Base-by-base conservation (phyloP, 2,113 vertebrate species). In the Myrmophylax atrothorax region DNA sequence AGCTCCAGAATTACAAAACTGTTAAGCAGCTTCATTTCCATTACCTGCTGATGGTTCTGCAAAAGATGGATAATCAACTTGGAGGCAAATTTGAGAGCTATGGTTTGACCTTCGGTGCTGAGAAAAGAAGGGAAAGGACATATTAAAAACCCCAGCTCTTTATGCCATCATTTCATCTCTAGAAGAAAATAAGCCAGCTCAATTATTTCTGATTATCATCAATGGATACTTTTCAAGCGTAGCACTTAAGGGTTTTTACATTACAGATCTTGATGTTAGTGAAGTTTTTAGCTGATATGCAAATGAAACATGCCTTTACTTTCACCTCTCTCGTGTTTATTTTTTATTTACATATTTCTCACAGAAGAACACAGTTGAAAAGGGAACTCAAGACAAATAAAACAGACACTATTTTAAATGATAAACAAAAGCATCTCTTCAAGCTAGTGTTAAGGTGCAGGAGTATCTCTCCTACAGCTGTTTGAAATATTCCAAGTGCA, bases 101-200 rank as follows among this genome's bases (percentile, higher is more conserved):
- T 96, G 76, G 98, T 98, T 96, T 98, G 98, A 82, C 99, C 96
- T 97, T 99, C 99, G 97, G 98, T 96, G 89, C 99, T 99, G 95
- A 95, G 98, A 97, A 97, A 97, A 93, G 31, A 96, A 96, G 31
- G 23, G 20, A 85, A 89, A 84, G 24, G 47, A 91, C 20, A 26
- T 24, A 66, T 85, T 4, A 85, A 59, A 92, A 67, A 58, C 28
- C 17, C 10, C 46, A 84, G 66, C 44, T 78, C 73, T 44, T 95
- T 92, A 64, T 91, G 58, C 33, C 22, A 56, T 42, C 8, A 60
- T 74, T 90, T 84, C 8, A 72, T 8, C 24, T 87, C 59, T 56
- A 59, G 68, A 84, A 81, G 31, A 73, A 64, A 74, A 18, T 0
- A 37, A 85, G 19, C 4, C 37, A 73, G 20, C 17, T 78, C 33